Conservation (phyloP, 2,797 vertebrate species). For the Nannoperca obscura region DNA sequence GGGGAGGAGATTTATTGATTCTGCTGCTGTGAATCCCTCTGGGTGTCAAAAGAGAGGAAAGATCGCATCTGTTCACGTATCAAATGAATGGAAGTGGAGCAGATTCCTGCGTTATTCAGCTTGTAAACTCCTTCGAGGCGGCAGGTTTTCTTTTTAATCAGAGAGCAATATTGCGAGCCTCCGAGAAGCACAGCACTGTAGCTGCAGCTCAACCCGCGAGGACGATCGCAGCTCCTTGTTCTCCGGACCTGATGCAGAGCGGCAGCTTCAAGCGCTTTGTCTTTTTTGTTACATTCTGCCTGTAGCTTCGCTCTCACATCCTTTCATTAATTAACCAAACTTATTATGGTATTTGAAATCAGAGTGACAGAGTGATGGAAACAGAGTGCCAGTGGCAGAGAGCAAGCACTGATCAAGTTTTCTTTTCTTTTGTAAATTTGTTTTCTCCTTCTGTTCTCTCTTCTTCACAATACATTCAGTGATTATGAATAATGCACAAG, state of each 20-base stretch:
- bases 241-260: conserved; percentile 34
- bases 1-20: conserved; percentile 46
- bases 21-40: conserved; percentile 36
- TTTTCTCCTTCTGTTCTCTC: conserved; percentile 36
- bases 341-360: conserved; percentile 53
- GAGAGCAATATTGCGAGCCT: conserved; percentile 30
- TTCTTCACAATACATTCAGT: conserved; percentile 47
- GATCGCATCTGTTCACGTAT: conserved; percentile 34
- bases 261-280: conserved; percentile 41
- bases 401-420: conserved; percentile 46
- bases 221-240: conserved; percentile 42
- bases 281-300: conserved; percentile 26
- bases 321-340: conserved; percentile 66
- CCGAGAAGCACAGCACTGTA: conserved; percentile 20
- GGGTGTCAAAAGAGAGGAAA: conserved; percentile 13
- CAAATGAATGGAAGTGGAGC: conserved; percentile 42
- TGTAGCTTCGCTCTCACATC: conserved; percentile 35
- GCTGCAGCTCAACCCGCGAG: conserved; percentile 57
- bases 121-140: conserved; percentile 15
- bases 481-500: conserved; percentile 78
- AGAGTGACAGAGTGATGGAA: conserved; percentile 57
- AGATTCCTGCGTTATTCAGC: conserved; percentile 23
- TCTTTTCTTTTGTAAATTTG: not conserved
- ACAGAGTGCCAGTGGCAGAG: conserved; percentile 54
- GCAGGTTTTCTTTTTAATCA: conserved; percentile 30